Base-by-base conservation (phyloP, 2,888 invertebrate species). In the Autographa gamma region DNA sequence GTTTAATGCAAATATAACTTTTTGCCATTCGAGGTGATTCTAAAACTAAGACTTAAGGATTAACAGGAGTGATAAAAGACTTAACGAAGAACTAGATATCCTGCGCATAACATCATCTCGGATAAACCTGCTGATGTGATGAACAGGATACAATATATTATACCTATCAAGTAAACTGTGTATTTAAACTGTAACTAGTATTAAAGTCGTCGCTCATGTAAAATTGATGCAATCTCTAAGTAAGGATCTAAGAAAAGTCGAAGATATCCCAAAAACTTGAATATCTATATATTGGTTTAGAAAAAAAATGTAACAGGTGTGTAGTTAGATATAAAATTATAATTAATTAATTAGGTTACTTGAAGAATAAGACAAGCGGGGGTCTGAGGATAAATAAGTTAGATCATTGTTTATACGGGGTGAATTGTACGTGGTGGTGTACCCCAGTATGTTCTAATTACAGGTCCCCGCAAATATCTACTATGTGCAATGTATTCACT, bases 1-100 rank as follows among this genome's bases (percentile, higher is more conserved):
- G 54, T 56, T 56, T 25, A n/a, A 56, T 56, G 13, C 13, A 56
- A 56, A 19, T 9, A 56, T 9, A 56, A 56, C 54, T 54, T 54
- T 54, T 56, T 19, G 54, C 9, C 52, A 8, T 13, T 25, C 13
- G 25, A 11, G 25, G 54, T 56, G 54, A 16, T 43, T 5, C 5
- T 56, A 19, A 54, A 19, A 7, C 16, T 8, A 19, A 19, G 43
- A 43, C 43, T 16, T 16, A 16, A 43, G 16, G 9, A 16, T 13
- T 41, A 6, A n/a, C 48, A 48, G 48, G 48, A 48, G 48, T 48
- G 48, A n/a, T 48, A 48, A 48, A 48, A n/a, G n/a, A n/a, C n/a
- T n/a, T 48, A n/a, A 48, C 43, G 43, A 16, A 48, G n/a, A 48
- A 48, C 48, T n/a, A n/a, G n/a, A n/a, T n/a, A 6, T 48, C n/a